Percentiles rank a stretch among this genome's conserved stretches.
These are phyloP conservation scores for Drosophila pandora DNA, from an alignment of 1,140 invertebrate species.

Conservation along the genomic window DNA sequence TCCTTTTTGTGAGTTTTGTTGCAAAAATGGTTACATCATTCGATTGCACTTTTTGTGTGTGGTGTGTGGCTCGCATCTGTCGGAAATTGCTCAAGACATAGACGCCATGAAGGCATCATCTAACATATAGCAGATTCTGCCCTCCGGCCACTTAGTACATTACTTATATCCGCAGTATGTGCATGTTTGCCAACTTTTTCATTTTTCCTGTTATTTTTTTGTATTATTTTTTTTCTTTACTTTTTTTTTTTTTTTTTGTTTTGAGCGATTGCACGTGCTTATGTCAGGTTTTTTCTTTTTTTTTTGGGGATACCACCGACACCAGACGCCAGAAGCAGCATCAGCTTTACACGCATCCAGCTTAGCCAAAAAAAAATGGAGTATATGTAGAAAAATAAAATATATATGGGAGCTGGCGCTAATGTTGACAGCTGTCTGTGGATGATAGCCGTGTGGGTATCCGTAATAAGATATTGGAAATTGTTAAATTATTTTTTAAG, in stretches of 20 bases:
- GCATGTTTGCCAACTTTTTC: slow-evolving; percentile 51
- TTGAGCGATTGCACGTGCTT: slow-evolving; percentile 53
- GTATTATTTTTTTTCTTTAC: slow-evolving; percentile 4
- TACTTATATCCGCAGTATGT: slow-evolving; percentile 41
- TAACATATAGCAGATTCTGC: slow-evolving; percentile 42
- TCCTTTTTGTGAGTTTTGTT: not conserved
- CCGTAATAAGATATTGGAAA: slow-evolving; percentile 44
- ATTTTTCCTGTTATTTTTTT: slow-evolving; percentile 12
- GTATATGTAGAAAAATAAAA: slow-evolving; percentile 7
- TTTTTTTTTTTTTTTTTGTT: slow-evolving; percentile 27
- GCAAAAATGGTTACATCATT: slow-evolving; percentile 50
- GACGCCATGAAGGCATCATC: slow-evolving; percentile 33
- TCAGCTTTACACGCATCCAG: slow-evolving; percentile 36
- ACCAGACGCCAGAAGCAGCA: slow-evolving; percentile 6
- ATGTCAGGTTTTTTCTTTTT: slow-evolving; percentile 39
- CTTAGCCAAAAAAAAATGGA: slow-evolving; percentile 8
- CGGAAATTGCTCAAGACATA: slow-evolving; percentile 53
- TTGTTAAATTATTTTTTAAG: slow-evolving; percentile 47
- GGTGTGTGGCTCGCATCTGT: slow-evolving; percentile 32
- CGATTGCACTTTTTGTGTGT: slow-evolving; percentile 47
- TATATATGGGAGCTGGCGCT: slow-evolving; percentile 36
- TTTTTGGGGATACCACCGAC: not conserved
- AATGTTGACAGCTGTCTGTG: slow-evolving; percentile 64
- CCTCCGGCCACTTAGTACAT: slow-evolving; percentile 49
- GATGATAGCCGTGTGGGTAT: slow-evolving; percentile 47